Base-by-base conservation (phyloP, 2,797 vertebrate species). In the Kryptopterus vitreolus region DNA sequence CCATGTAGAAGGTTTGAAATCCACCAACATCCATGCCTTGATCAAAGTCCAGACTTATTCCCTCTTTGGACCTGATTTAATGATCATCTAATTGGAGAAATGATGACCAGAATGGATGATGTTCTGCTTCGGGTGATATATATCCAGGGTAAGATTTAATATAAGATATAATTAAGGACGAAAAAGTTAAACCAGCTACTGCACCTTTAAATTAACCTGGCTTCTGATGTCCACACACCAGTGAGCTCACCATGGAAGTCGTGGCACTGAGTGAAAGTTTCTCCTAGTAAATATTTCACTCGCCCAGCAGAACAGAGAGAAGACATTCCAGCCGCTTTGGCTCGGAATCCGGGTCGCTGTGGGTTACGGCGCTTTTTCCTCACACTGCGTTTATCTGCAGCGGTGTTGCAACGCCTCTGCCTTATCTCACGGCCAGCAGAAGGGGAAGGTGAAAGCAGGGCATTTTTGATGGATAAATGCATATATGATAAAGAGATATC, bases 251-350 rank as follows among this genome's bases (percentile, higher is more conserved):
- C 46, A 62, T 78, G 63, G 53, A 15, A 55, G 71, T 50, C 13
- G 35, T 77, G 59, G 43, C 73, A 82, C 52, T 33, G n/a, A 46
- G 62, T 58, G 66, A 79, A 81, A 68, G 69, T 69, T 70, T 55
- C 73, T 73, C 74, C 58, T 63, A 78, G 75, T 59, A 35, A 79
- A 61, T 70, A 58, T 74, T 80, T 69, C 35, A 78, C 68, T 29
- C 58, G 4, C 3, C 38, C n/a, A 15, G 18, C 59, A 81, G 18
- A 75, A 77, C 50, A 58, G 31, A 83, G 58, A 38, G 31, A 81
- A 84, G 77, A 79, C 79, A 83, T 84, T 83, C 79, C 77, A 69
- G 35, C 18, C 61, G 57, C 76, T 74, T 81, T 61, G 35, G 65
- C 78, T 77, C 24, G 12, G 12, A 53, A 33, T 29, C 74, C 24